Conservation (phyloP, 2,113 vertebrate species). For the Melanostigma gelatinosum region DNA sequence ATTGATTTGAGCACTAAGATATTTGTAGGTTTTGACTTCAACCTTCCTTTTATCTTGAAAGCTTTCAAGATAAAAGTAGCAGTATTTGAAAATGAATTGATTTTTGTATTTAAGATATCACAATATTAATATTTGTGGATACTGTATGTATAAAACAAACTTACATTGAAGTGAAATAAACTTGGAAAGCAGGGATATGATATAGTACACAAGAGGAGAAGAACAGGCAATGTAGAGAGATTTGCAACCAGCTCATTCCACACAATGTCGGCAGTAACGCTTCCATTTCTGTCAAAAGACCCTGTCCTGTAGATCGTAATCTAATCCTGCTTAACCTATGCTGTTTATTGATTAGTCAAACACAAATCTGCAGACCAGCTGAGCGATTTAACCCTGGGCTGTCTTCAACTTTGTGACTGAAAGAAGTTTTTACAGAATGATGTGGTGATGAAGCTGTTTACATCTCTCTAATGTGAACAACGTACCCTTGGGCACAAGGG, state of each 20-base stretch:
- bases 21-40: background rate
- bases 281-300: background rate
- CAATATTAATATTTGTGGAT: background rate
- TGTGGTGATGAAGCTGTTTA: constrained; percentile 26
- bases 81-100: background rate
- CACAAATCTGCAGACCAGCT: background rate
- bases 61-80: background rate
- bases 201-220: background rate
- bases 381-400: background rate
- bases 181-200: background rate
- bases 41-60: background rate
- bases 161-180: background rate
- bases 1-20: background rate
- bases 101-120: background rate
- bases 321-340: background rate
- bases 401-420: constrained; percentile 2
- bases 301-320: background rate
- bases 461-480: constrained; percentile 21
- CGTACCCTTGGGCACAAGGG: background rate
- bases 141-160: background rate
- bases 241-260: background rate
- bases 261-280: background rate
- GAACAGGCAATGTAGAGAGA: background rate
- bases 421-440: constrained; percentile 7
- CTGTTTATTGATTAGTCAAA: constrained; percentile 15